These are phyloP conservation scores for Cichladusa arquata DNA, from an alignment of 2,113 vertebrate species.

Conservation along the genomic window DNA sequence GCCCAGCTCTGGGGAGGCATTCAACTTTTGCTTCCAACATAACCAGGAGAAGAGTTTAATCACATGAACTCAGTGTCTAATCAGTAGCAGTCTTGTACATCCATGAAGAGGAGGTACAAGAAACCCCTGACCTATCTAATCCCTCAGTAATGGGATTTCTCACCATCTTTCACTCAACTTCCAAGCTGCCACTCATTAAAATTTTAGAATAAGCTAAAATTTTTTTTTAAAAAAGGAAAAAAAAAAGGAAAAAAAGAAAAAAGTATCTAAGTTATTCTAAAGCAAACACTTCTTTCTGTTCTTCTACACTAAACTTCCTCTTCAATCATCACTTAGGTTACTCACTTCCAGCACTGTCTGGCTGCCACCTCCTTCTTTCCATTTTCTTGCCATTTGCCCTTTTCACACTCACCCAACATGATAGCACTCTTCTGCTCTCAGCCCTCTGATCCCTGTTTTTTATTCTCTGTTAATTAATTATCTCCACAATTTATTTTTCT, in stretches of 20 bases:
- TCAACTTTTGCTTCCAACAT: neutral
- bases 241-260: fast-evolving
- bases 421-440: neutral
- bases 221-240: neutral
- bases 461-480: neutral
- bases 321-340: neutral
- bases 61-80: neutral
- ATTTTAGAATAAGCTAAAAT: neutral
- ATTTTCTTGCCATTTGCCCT: neutral
- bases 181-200: neutral
- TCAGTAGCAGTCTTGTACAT: neutral
- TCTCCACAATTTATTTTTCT: neutral
- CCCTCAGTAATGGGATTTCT: neutral
- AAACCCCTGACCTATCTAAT: neutral
- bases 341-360: neutral
- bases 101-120: neutral
- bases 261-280: neutral
- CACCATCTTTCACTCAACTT: neutral
- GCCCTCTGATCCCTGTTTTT: neutral
- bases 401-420: neutral
- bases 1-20: neutral
- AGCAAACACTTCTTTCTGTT: neutral
- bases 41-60: neutral
- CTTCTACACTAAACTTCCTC: neutral
- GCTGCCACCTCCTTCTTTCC: neutral